Conservation (phyloP, 1,140 invertebrate genomes). For the Leptopilina clavipes region DNA sequence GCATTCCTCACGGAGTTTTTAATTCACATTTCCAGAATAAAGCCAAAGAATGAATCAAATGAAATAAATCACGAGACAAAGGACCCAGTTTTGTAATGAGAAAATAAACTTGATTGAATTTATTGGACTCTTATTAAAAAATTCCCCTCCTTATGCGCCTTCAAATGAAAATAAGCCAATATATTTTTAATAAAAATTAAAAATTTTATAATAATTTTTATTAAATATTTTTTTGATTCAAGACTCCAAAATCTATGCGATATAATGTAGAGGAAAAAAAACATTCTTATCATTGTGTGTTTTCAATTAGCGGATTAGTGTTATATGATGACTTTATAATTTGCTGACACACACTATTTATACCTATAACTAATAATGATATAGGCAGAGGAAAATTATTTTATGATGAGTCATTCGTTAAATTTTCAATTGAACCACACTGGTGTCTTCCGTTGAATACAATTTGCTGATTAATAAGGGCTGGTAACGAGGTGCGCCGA, state of each 20-base stretch:
- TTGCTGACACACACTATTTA: conserved; percentile 13
- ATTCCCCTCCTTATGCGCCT: too few species aligned
- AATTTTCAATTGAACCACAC: conserved; percentile 22
- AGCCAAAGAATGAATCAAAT: conserved; percentile 10
- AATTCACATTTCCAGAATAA: conserved; percentile 29
- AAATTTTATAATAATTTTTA: too few species aligned
- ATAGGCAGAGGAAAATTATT: neutral
- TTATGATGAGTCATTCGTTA: conserved; percentile 28
- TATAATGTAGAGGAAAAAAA: too few species aligned
- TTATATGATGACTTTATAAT: conserved; percentile 5
- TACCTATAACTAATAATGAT: conserved; percentile 19
- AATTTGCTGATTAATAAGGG: conserved; percentile 52
- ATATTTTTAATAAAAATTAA: too few species aligned
- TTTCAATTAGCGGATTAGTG: too few species aligned
- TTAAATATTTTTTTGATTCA: too few species aligned
- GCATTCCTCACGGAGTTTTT: conserved; percentile 8
- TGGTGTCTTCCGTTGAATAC: conserved; percentile 37
- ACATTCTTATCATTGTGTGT: too few species aligned
- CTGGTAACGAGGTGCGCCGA: conserved; percentile 57
- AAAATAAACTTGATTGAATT: conserved; percentile 20
- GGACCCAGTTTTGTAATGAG: neutral
- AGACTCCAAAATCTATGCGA: too few species aligned
- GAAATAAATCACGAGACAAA: neutral
- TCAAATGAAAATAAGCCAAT: too few species aligned
- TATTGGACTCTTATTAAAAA: conserved; percentile 16